phyloP scores from a whole-genome alignment of 2,888 invertebrate species.

The Zonitis immaculata region DNA sequence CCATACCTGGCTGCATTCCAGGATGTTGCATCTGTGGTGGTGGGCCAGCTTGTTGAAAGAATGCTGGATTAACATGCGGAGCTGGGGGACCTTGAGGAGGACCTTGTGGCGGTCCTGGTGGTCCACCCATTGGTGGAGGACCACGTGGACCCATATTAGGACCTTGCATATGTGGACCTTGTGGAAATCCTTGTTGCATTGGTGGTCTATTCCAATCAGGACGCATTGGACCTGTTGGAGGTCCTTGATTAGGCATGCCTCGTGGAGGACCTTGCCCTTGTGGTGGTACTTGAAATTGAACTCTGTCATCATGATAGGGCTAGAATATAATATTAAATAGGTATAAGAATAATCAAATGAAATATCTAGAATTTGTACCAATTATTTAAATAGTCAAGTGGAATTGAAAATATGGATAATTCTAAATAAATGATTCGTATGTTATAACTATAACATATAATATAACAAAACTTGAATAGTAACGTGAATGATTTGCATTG shows the following conservation, averaged over 20 bases:
- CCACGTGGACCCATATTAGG: constrained; percentile 55
- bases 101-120: constrained; percentile 51
- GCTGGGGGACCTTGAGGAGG: constrained; percentile 66
- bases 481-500: too few species aligned
- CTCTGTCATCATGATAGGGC: neutral
- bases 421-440: too few species aligned
- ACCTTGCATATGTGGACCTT: constrained; percentile 66
- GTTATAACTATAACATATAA: too few species aligned
- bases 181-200: constrained; percentile 64
- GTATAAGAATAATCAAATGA: too few species aligned
- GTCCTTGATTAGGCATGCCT: constrained; percentile 59
- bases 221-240: constrained; percentile 57
- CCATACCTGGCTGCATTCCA: constrained; percentile 49
- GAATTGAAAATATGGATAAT: too few species aligned
- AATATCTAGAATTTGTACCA: too few species aligned
- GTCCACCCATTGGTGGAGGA: constrained; percentile 53
- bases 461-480: too few species aligned
- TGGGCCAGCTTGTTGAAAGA: constrained; percentile 78
- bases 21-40: constrained; percentile 57
- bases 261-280: constrained; percentile 56
- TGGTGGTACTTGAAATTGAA: constrained; percentile 54
- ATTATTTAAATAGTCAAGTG: too few species aligned
- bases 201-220: constrained; percentile 74
- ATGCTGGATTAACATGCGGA: constrained; percentile 95
- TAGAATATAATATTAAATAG: neutral